Base-by-base conservation (phyloP, 2,797 vertebrate genomes). In the Sebastes trivittatus region DNA sequence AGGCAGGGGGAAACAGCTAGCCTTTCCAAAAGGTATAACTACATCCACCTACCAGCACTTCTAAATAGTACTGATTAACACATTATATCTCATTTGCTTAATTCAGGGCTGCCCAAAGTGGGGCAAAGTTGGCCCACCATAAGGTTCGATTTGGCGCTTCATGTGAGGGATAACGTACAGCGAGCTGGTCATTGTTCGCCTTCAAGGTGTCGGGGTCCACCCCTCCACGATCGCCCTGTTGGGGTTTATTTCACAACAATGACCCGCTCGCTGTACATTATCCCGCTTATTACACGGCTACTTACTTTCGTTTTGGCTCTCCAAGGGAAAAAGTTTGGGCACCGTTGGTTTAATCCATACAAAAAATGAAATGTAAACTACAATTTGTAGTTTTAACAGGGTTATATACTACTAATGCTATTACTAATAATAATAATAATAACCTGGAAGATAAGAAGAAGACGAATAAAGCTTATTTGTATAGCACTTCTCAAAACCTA, bases 201-300 rank as follows among this genome's bases (percentile, higher is more conserved):
- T 42, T 42, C 38, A 42, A 0, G 38, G 13, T 13, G 0, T 1
- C 0, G 13, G 38, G 38, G 5, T 42, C 38, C 38, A 42, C 0
- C 38, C 38, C 38, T 42, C 38, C 14, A 0, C 36, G 5, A 38
- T 38, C 11, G 5, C 36, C 11, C 36, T 38, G 36, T 14, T 38
- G 36, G 38, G 38, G 38, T 42, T 42, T 42, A 42, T 42, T 42
- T 42, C 38, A 42, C 0, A 42, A 42, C 14, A 42, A 16, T 42
- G 38, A 42, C 14, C 38, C 0, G 38, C 38, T 42, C 38, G 38
- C 14, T 42, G 38, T 42, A 42, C 38, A 42, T 42, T 42, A 42
- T 0, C 14, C 38, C 38, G 38, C 6, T 16, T 42, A 42, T 42
- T 42, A 42, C 38, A 42, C 13, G 13, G 38, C 38, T 42, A 42